Conservation (phyloP, 2,113 vertebrate species). For the Petaurus breviceps region DNA sequence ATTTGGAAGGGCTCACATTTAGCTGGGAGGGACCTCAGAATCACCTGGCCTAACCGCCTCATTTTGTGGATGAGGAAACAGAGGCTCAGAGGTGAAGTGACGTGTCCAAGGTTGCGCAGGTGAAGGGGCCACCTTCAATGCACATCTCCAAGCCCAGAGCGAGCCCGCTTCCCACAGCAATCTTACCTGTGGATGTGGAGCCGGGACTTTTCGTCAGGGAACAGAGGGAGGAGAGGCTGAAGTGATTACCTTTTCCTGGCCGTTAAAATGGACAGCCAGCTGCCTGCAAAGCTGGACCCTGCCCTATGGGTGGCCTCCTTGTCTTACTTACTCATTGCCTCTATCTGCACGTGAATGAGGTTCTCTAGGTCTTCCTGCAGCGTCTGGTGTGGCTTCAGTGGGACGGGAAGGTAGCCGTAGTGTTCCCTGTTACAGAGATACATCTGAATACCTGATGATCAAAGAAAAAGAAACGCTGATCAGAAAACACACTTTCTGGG, state of each 20-base stretch:
- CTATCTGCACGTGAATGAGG: constrained; percentile 92
- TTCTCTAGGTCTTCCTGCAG: constrained; percentile 93
- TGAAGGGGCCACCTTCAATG: not conserved
- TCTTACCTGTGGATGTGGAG: not conserved
- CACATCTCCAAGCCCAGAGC: not conserved
- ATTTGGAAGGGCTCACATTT: not conserved
- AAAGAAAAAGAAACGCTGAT: constrained; percentile 43
- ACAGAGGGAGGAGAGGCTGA: not conserved
- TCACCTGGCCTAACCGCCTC: not conserved
- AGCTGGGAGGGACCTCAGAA: not conserved
- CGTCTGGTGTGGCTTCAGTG: constrained; percentile 92
- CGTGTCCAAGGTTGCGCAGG: not conserved
- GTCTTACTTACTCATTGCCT: constrained; percentile 94
- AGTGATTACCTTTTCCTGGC: not conserved
- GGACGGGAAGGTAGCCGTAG: constrained; percentile 95
- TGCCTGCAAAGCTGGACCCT: not conserved
- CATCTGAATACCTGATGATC: constrained; percentile 90
- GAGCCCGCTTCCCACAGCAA: not conserved
- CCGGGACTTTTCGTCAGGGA: not conserved
- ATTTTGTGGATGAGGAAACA: not conserved
- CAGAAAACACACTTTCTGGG: constrained; percentile 13
- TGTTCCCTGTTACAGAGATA: constrained; percentile 96
- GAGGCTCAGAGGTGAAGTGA: not conserved
- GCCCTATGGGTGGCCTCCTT: not conserved
- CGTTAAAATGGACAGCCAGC: not conserved